Percentiles rank a stretch among this genome's conserved stretches.
phyloP scores from a whole-genome alignment of 2,797 vertebrate species.

The Esox masquinongy region DNA sequence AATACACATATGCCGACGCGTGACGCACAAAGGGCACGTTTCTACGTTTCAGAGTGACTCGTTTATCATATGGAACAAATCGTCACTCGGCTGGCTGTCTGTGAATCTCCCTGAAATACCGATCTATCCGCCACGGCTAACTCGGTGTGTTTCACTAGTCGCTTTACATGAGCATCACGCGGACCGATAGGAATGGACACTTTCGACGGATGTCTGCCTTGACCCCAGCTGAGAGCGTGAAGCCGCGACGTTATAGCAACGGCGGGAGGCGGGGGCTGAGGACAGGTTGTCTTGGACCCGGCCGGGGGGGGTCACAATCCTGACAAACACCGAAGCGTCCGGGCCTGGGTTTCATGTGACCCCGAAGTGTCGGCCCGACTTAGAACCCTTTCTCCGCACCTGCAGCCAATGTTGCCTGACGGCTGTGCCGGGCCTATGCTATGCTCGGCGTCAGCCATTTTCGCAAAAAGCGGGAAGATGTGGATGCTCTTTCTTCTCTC shows the following conservation, averaged over 20 bases:
- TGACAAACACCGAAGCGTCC: slow-evolving; percentile 60
- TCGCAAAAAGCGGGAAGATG: slow-evolving; percentile 43
- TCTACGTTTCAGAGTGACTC: slow-evolving; percentile 34
- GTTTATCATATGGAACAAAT: slow-evolving; percentile 48
- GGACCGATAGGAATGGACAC: slow-evolving; percentile 37
- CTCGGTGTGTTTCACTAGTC: slow-evolving; percentile 33
- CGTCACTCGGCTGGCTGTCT: slow-evolving; percentile 20
- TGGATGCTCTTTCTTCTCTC: slow-evolving; percentile 35
- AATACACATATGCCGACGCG: slow-evolving; percentile 18
- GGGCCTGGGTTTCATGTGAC: slow-evolving; percentile 65
- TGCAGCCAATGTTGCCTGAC: slow-evolving; percentile 46
- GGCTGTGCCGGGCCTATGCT: slow-evolving; percentile 21
- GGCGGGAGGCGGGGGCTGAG: slow-evolving; percentile 48
- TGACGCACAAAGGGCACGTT: slow-evolving; percentile 39
- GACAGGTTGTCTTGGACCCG: slow-evolving; percentile 45
- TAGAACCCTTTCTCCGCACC: slow-evolving; percentile 51
- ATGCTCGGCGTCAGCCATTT: slow-evolving; percentile 22
- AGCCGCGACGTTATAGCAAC: slow-evolving; percentile 44
- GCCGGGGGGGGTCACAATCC: slow-evolving; percentile 56
- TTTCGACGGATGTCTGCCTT: slow-evolving; percentile 46
- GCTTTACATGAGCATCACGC: slow-evolving; percentile 29
- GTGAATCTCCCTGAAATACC: slow-evolving; percentile 7
- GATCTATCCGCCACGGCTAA: neutral
- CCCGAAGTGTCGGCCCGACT: slow-evolving; percentile 73
- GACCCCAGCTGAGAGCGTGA: slow-evolving; percentile 50